Conservation (phyloP, 1,140 invertebrate genomes). For the Campoletis sonorensis region DNA sequence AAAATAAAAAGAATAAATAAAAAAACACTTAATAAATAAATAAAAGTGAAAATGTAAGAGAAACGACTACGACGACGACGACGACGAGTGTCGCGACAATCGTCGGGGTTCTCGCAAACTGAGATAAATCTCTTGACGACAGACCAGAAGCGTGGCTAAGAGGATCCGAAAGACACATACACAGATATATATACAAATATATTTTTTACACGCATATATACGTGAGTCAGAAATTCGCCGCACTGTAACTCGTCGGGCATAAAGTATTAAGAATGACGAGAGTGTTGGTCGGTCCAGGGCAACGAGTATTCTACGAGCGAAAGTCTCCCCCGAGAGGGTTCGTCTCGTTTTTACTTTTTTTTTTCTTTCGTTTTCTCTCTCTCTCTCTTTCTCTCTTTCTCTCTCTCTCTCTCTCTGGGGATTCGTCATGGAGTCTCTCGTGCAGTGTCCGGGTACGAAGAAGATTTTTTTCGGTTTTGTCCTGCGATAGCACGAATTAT, state of each 20-base stretch:
- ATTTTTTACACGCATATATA: background rate
- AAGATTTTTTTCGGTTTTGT: slow-evolving; percentile 17
- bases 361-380: too few relatives aligned
- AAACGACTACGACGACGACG: background rate
- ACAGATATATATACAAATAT: background rate
- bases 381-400: too few relatives aligned
- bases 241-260: slow-evolving; percentile 20
- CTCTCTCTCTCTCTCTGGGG: background rate
- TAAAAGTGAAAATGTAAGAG: background rate
- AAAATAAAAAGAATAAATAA: background rate
- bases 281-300: slow-evolving; percentile 9
- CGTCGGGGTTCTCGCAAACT: slow-evolving; percentile 15
- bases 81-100: slow-evolving; percentile 4
- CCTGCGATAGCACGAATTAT: slow-evolving; percentile 3
- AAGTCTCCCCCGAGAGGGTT: slow-evolving; percentile 30
- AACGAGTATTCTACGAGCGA: slow-evolving; percentile 16
- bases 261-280: slow-evolving; percentile 43
- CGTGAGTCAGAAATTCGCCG: slow-evolving; percentile 17
- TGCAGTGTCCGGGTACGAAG: background rate
- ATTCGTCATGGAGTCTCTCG: slow-evolving; percentile 2
- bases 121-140: slow-evolving; percentile 35
- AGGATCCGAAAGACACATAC: background rate
- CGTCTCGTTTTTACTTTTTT: slow-evolving; percentile 15
- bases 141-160: slow-evolving; percentile 41
- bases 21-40: background rate